Percentiles rank a stretch among this genome's conserved stretches.
Evolutionary conservation across 2,113 vertebrate genomes (phyloP).

Genomic region (Brienomyrus longianalis): DNA sequence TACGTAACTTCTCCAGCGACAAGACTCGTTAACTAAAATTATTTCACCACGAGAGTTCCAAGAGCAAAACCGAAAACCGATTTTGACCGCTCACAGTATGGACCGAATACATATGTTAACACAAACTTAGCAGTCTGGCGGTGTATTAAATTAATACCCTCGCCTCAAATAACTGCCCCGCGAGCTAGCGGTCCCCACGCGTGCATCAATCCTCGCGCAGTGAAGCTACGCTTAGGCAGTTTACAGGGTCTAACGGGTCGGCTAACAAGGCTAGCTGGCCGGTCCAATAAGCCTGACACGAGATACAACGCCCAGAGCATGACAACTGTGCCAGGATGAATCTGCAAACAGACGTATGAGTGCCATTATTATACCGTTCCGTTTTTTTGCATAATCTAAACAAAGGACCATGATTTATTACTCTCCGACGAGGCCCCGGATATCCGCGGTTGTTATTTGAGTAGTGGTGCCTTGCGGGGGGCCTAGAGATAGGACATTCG

Average conservation of each 20-base stretch:
- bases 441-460: slow-evolving; percentile 48
- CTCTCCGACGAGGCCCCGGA: slow-evolving; percentile 38
- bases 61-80: neutral
- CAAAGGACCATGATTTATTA: neutral
- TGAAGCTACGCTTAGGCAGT: neutral
- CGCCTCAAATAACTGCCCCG: neutral
- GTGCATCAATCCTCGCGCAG: neutral
- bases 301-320: neutral
- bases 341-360: neutral
- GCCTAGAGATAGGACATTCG: slow-evolving; percentile 12
- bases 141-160: neutral
- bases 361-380: neutral
- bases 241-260: neutral
- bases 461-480: slow-evolving; percentile 7
- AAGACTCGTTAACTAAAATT: neutral
- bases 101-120: neutral
- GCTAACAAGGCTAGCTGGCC: neutral
- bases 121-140: neutral
- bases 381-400: neutral
- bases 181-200: neutral
- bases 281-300: neutral
- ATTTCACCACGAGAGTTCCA: neutral
- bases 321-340: neutral
- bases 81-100: neutral
- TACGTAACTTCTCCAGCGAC: neutral